Evolutionary conservation across 2,113 vertebrate species (phyloP).

Genomic region (Rhizomys pruinosus): DNA sequence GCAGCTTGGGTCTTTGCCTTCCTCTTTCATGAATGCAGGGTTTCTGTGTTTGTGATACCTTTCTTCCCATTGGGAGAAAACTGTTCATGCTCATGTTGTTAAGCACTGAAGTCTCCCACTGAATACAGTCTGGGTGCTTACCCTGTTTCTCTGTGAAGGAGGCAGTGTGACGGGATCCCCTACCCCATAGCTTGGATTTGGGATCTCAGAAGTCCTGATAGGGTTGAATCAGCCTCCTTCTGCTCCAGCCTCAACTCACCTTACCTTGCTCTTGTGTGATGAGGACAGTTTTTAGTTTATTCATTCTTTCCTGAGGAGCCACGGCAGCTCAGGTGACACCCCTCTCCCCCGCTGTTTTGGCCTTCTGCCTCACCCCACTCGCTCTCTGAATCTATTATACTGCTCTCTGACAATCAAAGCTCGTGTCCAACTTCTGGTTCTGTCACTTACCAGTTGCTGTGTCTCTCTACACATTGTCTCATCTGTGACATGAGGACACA

Average conservation of each 20-base stretch:
- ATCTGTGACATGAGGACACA: background rate
- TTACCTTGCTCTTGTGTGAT: background rate
- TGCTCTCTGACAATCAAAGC: background rate
- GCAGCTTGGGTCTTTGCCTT: constrained; percentile 42
- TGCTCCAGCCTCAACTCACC: fast-evolving
- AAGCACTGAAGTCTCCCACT: background rate
- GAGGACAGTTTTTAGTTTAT: background rate
- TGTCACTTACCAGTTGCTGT: background rate
- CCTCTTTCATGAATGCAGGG: constrained; percentile 10
- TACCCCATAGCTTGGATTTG: background rate
- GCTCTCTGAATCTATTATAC: background rate
- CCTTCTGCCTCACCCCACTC: fast-evolving
- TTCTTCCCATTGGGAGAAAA: background rate
- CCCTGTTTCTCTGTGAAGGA: background rate
- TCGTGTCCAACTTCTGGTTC: constrained; percentile 1
- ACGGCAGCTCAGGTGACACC: background rate
- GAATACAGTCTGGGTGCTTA: background rate
- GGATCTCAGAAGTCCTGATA: background rate
- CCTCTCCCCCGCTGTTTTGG: fast-evolving
- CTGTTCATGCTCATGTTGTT: background rate
- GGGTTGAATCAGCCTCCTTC: background rate
- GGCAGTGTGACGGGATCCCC: background rate
- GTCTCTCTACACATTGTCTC: background rate
- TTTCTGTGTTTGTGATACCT: background rate
- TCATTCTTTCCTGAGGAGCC: background rate